Percentiles rank a stretch among this genome's conserved stretches.
Evolutionary conservation across 2,888 invertebrate genomes (phyloP).

Genomic region (Melanostoma mellinum): DNA sequence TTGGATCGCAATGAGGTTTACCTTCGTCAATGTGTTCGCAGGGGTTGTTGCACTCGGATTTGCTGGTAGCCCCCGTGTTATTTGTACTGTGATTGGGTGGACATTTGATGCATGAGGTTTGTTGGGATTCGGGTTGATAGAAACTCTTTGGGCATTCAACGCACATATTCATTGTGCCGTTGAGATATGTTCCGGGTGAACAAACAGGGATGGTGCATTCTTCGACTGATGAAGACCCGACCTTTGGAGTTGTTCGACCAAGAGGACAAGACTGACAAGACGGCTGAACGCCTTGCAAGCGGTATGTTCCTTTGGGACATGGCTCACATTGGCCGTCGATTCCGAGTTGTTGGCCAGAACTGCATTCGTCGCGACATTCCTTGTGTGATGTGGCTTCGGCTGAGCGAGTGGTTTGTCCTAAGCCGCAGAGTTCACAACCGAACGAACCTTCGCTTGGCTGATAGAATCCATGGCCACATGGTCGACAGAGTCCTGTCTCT

Average conservation of each 20-base stretch:
- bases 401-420: slow-evolving; percentile 95
- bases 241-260: slow-evolving; percentile 93
- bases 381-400: slow-evolving; percentile 93
- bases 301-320: slow-evolving; percentile 93
- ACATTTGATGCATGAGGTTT: slow-evolving; percentile 92
- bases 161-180: slow-evolving; percentile 93
- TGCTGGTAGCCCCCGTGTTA: slow-evolving; percentile 89
- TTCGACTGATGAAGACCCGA: slow-evolving; percentile 91
- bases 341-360: slow-evolving; percentile 90
- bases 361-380: slow-evolving; percentile 95
- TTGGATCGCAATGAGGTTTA: slow-evolving; percentile 92
- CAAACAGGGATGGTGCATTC: slow-evolving; percentile 97
- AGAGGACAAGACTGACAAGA: slow-evolving; percentile 94
- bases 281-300: slow-evolving; percentile 93
- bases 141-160: slow-evolving; percentile 93
- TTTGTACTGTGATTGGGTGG: slow-evolving; percentile 95
- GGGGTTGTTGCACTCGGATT: slow-evolving; percentile 93
- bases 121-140: slow-evolving; percentile 94
- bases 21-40: slow-evolving; percentile 90
- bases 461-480: slow-evolving; percentile 97
- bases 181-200: slow-evolving; percentile 91
- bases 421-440: slow-evolving; percentile 92
- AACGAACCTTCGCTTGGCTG: slow-evolving; percentile 96
- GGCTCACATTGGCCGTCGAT: slow-evolving; percentile 95
- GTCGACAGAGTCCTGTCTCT: slow-evolving; percentile 92